Evolutionary conservation across 2,797 vertebrate genomes (phyloP), one percentile per base, ranked within the genome.

Genomic region (Sebastolobus altivelis): DNA sequence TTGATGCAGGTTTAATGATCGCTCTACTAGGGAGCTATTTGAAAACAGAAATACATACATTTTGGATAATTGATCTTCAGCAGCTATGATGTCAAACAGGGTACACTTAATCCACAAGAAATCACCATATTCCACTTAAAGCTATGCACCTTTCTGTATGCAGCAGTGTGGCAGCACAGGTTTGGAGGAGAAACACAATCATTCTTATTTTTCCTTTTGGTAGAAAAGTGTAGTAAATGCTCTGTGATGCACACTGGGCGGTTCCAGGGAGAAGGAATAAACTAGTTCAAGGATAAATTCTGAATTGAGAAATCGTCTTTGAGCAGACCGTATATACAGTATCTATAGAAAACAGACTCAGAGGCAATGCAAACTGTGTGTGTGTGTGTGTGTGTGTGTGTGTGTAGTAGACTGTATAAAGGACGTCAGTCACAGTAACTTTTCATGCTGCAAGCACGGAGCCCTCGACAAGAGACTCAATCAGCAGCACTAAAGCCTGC

Each of bases 311-410:
- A 46, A 65, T 80, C 93, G 95, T 95, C 96, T 96, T 95, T 95
- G 95, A 96, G 95, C 95, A 95, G 95, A 95, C 56, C 94, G 94
- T 95, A 95, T 95, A 95, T 95, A 96, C 96, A 95, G 95, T 97
- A 97, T 91, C 88, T 93, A 88, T 89, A 87, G 82, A 88, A 82
- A 88, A 88, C 88, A 89, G 79, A 80, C 65, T 72, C 69, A 8
- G 29, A 76, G 78, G 72, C 69, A 75, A 80, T 75, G 69, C 66
- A 85, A 81, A 81, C 58, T 75, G 70, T 79, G 68, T 68, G 77
- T 85, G 74, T 85, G 80, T 73, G 77, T 61, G 66, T 70, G 65
- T 37, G 77, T 61, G 66, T 70, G 65, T 37, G 22, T 79, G 59
- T 62, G 35, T 77, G 58, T 74, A 84, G 87, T 66, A 86, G 75